Evolutionary conservation across 2,797 vertebrate species (phyloP).

Genomic region (Gobio occitaniae): DNA sequence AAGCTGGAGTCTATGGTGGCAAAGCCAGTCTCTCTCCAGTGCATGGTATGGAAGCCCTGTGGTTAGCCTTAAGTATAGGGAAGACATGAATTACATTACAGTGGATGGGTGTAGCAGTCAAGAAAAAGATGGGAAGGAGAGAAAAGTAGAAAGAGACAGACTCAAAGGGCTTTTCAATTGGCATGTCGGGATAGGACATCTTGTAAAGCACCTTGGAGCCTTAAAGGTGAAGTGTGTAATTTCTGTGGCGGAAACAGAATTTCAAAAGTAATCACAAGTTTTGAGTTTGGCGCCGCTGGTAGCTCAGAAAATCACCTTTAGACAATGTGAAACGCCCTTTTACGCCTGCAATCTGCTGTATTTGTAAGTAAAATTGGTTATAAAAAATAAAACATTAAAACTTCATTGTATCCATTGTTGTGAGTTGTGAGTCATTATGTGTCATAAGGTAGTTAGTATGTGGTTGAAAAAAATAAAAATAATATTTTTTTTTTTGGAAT

Average conservation of each 20-base stretch:
- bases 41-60: slow-evolving; percentile 53
- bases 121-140: slow-evolving; percentile 19
- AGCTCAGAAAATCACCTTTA: neutral
- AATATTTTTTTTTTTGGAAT: neutral
- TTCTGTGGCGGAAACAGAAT: neutral
- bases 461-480: slow-evolving; percentile 5
- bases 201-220: slow-evolving; percentile 11
- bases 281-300: neutral
- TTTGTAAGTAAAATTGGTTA: neutral
- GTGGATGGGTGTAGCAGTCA: slow-evolving; percentile 54
- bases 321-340: neutral
- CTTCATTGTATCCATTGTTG: neutral
- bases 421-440: neutral
- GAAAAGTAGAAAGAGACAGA: slow-evolving; percentile 29
- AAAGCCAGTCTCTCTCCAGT: slow-evolving; percentile 46
- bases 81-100: slow-evolving; percentile 46
- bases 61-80: slow-evolving; percentile 61
- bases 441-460: neutral
- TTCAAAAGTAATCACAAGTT: neutral
- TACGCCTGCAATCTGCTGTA: neutral
- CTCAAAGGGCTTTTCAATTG: slow-evolving; percentile 4
- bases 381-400: neutral
- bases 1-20: slow-evolving; percentile 21
- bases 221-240: slow-evolving; percentile 5
- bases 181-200: slow-evolving; percentile 35